Percentiles rank a stretch among this genome's conserved stretches.
These are phyloP conservation scores for Garrulus glandarius DNA, from an alignment of 2,797 vertebrate species.

Conservation along the genomic window DNA sequence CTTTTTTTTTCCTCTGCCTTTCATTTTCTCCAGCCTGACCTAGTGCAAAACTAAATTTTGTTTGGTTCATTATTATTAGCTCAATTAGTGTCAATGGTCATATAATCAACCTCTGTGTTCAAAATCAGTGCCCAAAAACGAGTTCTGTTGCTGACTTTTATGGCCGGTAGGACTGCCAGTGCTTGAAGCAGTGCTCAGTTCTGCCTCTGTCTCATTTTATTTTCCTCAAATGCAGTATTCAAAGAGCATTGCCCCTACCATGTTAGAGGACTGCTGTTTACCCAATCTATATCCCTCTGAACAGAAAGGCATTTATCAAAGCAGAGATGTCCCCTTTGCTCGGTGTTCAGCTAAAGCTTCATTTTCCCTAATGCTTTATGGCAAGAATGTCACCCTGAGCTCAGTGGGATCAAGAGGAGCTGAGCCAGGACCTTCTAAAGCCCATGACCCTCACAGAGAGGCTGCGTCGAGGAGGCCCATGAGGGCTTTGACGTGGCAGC, in stretches of 20 bases:
- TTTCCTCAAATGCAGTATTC: background rate
- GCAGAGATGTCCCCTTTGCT: background rate
- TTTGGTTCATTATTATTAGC: background rate
- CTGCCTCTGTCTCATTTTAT: background rate
- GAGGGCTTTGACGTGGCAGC: background rate
- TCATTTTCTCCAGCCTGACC: background rate
- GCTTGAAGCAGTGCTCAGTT: background rate
- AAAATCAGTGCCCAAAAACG: background rate
- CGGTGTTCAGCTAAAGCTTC: background rate
- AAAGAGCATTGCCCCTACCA: background rate
- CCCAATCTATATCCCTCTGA: background rate
- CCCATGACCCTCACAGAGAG: background rate
- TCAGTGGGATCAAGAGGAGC: background rate
- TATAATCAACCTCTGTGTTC: background rate
- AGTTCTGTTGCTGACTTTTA: background rate
- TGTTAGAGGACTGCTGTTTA: background rate
- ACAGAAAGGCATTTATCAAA: conserved; percentile 7
- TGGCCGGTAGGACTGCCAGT: background rate
- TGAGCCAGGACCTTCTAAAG: background rate
- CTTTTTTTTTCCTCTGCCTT: background rate
- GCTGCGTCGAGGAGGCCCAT: background rate
- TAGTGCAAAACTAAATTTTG: background rate
- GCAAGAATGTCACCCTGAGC: background rate
- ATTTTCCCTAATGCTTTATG: conserved; percentile 4
- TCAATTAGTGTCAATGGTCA: background rate